Base-by-base conservation (phyloP, 2,113 vertebrate genomes). In the Pedetes capensis region DNA sequence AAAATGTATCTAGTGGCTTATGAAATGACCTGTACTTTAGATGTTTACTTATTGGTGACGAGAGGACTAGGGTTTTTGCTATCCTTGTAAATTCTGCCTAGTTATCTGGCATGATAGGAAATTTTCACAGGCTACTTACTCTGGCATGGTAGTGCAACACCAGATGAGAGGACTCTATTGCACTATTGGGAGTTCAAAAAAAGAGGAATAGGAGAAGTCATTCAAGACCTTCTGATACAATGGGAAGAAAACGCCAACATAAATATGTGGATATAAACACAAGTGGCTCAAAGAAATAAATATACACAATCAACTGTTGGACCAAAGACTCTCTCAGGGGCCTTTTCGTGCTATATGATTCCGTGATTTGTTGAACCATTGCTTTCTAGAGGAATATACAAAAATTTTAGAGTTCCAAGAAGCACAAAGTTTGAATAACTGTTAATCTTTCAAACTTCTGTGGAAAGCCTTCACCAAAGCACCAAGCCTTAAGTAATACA, bases 241-340 rank as follows among this genome's bases (percentile, higher is more conserved):
- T 94, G 68, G 53, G 68, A 85, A 95, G 85, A 94, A 12, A 87
- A 14, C 27, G 92, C 61, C 88, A 90, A 95, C 78, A 97, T 95
- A 96, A 97, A 97, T 95, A 97, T 94, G 63, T 95, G 37, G 78
- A 83, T 91, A 91, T 85, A 96, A 93, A 92, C 53, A 94, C 63
- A 95, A 91, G 57, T 87, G 81, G 75, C 85, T 95, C 75, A 29
- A 82, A 92, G 84, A 97, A 96, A 96, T 96, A 97, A 96, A 96
- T 95, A 96, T 95, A 95, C n/a, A 95, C 63, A 95, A 92, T 81
- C 89, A 95, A 90, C 69, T 88, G 44, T 69, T 64, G 11, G 47
- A 90, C 61, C 44, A 71, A 89, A 93, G 68, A 1, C 61, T 85
- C 66, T 97, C 87, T 85, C 92, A 49, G 37, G 92, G 93, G 74